phyloP scores from a whole-genome alignment of 2,113 vertebrate genomes.

The Periophthalmus modestus region DNA sequence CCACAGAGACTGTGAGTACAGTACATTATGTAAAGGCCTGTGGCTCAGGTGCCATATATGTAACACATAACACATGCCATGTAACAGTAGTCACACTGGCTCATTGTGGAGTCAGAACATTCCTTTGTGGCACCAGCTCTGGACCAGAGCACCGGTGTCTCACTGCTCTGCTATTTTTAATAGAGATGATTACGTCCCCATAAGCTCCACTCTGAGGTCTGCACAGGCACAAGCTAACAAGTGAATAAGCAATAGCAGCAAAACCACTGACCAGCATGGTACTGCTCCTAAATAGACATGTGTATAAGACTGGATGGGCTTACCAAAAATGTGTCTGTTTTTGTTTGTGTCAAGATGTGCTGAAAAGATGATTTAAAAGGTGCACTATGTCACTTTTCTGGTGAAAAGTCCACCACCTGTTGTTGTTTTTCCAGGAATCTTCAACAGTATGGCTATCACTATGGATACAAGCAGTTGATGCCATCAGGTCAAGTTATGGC shows the following conservation, averaged over 20 bases:
- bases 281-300: constrained; percentile 18
- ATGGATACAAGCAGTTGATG: no score
- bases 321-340: neutral
- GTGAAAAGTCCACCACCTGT: no score
- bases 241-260: constrained; percentile 21
- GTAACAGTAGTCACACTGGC: neutral
- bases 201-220: constrained; percentile 47
- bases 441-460: no score
- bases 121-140: constrained; percentile 31
- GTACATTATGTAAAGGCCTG: neutral
- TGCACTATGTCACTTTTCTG: no score
- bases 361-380: constrained; percentile 2
- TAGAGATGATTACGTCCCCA: constrained; percentile 44
- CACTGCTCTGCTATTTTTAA: constrained; percentile 56
- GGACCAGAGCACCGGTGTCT: constrained; percentile 19
- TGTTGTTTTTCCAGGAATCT: no score
- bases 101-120: constrained; percentile 22
- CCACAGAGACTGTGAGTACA: neutral
- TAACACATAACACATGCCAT: constrained; percentile 7
- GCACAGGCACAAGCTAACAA: constrained; percentile 17
- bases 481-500: no score
- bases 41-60: neutral
- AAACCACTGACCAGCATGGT: constrained; percentile 33
- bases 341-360: neutral
- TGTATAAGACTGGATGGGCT: neutral